These are phyloP conservation scores for Calidris pugnax DNA, from an alignment of 2,113 vertebrate genomes.

Conservation along the genomic window DNA sequence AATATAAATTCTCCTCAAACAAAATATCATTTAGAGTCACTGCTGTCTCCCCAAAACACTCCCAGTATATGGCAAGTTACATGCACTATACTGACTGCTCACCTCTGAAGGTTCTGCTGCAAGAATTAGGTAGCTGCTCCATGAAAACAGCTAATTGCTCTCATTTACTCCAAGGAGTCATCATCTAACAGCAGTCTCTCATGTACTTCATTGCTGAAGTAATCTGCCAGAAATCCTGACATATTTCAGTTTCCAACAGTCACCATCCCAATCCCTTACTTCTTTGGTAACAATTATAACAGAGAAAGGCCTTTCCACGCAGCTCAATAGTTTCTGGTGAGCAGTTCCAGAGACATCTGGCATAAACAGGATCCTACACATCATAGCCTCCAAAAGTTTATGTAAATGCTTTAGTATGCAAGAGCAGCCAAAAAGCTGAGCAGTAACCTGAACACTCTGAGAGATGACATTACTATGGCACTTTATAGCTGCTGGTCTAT, in stretches of 20 bases:
- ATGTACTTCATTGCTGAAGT: not conserved
- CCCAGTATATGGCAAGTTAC: not conserved
- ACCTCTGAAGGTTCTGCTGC: not conserved
- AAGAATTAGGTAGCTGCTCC: not conserved
- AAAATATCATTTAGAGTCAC: not conserved
- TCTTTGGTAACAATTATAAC: not conserved
- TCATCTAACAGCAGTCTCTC: not conserved
- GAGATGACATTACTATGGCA: not conserved
- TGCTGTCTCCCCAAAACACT: not conserved
- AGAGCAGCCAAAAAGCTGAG: not conserved
- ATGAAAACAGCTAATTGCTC: not conserved
- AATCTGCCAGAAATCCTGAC: not conserved
- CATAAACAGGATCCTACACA: not conserved
- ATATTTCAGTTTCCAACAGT: not conserved
- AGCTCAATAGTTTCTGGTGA: not conserved
- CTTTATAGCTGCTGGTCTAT: not conserved
- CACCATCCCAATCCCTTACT: not conserved
- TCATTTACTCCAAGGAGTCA: not conserved
- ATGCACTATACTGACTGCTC: not conserved
- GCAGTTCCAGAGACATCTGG: not conserved
- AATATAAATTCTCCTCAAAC: not conserved
- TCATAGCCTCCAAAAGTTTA: not conserved
- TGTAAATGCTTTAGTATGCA: not conserved
- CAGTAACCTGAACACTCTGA: not conserved
- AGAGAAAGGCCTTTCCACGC: not conserved